Evolutionary conservation across 2,888 invertebrate species (phyloP), one percentile per base, ranked within the genome.

Genomic region (Sceliomorpha sp.): DNA sequence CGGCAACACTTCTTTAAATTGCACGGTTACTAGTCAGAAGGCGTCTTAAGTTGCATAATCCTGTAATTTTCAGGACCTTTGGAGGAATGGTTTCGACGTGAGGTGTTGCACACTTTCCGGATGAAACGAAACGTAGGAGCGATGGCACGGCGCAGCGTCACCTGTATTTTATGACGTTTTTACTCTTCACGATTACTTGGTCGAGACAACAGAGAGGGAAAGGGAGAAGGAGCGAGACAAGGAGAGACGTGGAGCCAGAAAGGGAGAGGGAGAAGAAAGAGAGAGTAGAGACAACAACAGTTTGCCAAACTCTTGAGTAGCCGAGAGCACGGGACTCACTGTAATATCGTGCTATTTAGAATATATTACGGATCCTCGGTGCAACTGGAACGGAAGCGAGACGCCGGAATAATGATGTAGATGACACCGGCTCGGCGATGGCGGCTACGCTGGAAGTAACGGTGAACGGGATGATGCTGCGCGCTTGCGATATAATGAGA

Each of bases 401-500:
- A 31, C 29, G 24, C 51, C 17, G 58, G 64, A 66, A 53, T 66
- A 60, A 72, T 70, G 72, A 63, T 63, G 66, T 45, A 55, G 66
- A 69, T 69, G 69, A 70, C 62, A 69, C 31, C 48, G 51, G 36
- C 55, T 29, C 45, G 29, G 39, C 14, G 14, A 20, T 14, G 24
- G 40, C 40, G 9, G 42, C 29, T 29, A 20, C 31, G 26, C 40
- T 17, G 47, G 42, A 62, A 59, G 50, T 66, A 47, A 64, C 53
- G 63, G 15, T 53, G 45, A 64, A 60, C 60, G 50, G 56, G 40
- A 53, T 67, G 45, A 66, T 12, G 59, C 39, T 15, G 40, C 14
- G 24, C 74, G 77, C 76, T 74, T 68, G 67, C 78, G 77, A 82
- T 80, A 81, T 85, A 86, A 86, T 79, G 86, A 82, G 79, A 72